A percentile compares a stretch with the other conserved stretches of the same genome.
Evolutionary conservation across 2,888 invertebrate species (phyloP).

Genomic region (Blera fallax): DNA sequence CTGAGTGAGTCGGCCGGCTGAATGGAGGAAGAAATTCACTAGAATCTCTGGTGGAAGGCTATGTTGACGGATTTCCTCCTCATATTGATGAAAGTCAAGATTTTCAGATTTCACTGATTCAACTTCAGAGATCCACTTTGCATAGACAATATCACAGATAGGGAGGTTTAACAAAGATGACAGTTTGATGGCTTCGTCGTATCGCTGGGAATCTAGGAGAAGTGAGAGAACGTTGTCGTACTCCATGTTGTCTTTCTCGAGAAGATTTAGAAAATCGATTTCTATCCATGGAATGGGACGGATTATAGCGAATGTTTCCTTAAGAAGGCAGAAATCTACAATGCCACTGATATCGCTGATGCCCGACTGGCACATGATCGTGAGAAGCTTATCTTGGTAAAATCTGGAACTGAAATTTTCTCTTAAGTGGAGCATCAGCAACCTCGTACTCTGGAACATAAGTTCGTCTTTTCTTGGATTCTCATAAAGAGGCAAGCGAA

Average conservation of each 20-base stretch:
- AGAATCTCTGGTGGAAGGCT: constrained; percentile 85
- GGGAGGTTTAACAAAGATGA: constrained; percentile 81
- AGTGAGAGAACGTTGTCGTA: constrained; percentile 82
- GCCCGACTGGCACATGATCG: constrained; percentile 84
- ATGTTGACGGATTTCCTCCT: constrained; percentile 84
- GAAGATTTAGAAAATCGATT: constrained; percentile 77
- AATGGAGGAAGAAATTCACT: constrained; percentile 85
- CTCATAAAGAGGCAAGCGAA: constrained; percentile 77
- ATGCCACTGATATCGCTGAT: constrained; percentile 83
- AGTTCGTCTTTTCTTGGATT: constrained; percentile 82
- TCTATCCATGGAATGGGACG: constrained; percentile 74
- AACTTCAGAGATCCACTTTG: constrained; percentile 82
- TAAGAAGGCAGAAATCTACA: constrained; percentile 82
- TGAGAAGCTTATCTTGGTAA: constrained; percentile 86
- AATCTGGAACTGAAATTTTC: constrained; percentile 85
- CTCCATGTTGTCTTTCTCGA: constrained; percentile 79
- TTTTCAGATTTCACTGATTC: constrained; percentile 81
- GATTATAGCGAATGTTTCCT: constrained; percentile 84
- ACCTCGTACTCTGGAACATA: constrained; percentile 83
- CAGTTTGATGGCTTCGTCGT: constrained; percentile 83
- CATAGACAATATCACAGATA: constrained; percentile 82
- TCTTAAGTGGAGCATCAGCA: constrained; percentile 85
- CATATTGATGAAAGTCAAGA: constrained; percentile 84
- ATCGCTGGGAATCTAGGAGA: constrained; percentile 82
- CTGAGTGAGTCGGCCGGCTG: constrained; percentile 82